These are phyloP conservation scores for Caenorhabditis zanzibari DNA, from an alignment of 2,888 invertebrate genomes.

Conservation along the genomic window DNA sequence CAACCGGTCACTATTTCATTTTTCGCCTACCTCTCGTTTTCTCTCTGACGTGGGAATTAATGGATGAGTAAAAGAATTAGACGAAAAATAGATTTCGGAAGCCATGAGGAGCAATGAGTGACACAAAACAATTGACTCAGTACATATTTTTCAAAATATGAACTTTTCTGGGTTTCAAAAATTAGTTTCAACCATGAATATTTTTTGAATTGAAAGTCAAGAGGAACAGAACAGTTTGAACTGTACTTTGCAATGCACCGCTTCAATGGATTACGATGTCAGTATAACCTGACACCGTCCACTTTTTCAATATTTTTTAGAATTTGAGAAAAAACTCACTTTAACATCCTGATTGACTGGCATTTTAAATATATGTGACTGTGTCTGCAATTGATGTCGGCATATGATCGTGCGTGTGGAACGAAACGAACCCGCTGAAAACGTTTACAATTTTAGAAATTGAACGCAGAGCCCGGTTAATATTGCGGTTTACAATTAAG, in stretches of 20 bases:
- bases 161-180: no score
- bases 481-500: no score
- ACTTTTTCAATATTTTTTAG: neutral
- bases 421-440: slow-evolving; percentile 42
- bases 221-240: slow-evolving; percentile 28
- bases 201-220: no score
- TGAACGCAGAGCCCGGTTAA: neutral
- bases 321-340: slow-evolving; percentile 54
- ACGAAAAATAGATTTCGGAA: slow-evolving; percentile 1
- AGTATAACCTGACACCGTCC: neutral
- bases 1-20: slow-evolving; percentile 44
- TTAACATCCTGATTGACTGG: slow-evolving; percentile 33
- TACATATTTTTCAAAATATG: slow-evolving; percentile 32
- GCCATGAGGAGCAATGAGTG: slow-evolving; percentile 40
- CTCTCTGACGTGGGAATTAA: slow-evolving; percentile 46
- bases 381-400: slow-evolving; percentile 16
- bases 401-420: slow-evolving; percentile 19
- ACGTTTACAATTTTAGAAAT: neutral
- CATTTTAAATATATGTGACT: slow-evolving; percentile 29
- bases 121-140: slow-evolving; percentile 49
- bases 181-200: no score
- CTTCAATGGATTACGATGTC: slow-evolving; percentile 45
- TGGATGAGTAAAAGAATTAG: slow-evolving; percentile 36
- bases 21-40: slow-evolving; percentile 22
- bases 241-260: slow-evolving; percentile 40